Conservation (phyloP, 1,140 invertebrate genomes). For the Trigoniulus corallinus region DNA sequence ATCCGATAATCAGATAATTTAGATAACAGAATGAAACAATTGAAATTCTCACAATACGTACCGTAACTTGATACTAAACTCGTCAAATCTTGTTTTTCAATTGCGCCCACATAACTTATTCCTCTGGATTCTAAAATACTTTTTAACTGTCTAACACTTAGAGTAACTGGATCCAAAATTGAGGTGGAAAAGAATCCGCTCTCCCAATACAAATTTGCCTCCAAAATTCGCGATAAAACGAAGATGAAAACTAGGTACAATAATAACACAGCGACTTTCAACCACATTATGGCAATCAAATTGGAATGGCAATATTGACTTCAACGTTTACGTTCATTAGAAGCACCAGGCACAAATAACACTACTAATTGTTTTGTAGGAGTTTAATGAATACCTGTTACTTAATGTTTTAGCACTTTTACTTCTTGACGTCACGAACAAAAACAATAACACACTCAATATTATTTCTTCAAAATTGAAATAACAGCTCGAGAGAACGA, state of each 20-base stretch:
- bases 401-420: no score
- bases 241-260: slow-evolving; percentile 26
- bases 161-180: slow-evolving; percentile 29
- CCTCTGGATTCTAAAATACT: slow-evolving; percentile 32
- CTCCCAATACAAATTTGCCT: slow-evolving; percentile 25
- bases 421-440: no score
- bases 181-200: slow-evolving; percentile 18
- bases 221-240: slow-evolving; percentile 25
- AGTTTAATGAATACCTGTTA: no score
- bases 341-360: no score
- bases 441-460: no score
- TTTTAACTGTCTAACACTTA: slow-evolving; percentile 34
- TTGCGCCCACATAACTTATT: slow-evolving; percentile 30
- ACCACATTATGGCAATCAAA: slow-evolving; percentile 18
- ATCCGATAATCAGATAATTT: slow-evolving; percentile 1
- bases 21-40: neutral
- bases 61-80: slow-evolving; percentile 30
- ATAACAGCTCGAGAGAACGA: no score
- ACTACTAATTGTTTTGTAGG: no score
- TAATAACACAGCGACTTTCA: slow-evolving; percentile 24
- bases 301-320: no score
- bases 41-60: slow-evolving; percentile 14
- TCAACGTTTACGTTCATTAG: no score
- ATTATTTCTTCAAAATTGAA: no score
- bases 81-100: slow-evolving; percentile 33